Conservation (phyloP, 2,113 vertebrate species). For the Gallinago media region DNA sequence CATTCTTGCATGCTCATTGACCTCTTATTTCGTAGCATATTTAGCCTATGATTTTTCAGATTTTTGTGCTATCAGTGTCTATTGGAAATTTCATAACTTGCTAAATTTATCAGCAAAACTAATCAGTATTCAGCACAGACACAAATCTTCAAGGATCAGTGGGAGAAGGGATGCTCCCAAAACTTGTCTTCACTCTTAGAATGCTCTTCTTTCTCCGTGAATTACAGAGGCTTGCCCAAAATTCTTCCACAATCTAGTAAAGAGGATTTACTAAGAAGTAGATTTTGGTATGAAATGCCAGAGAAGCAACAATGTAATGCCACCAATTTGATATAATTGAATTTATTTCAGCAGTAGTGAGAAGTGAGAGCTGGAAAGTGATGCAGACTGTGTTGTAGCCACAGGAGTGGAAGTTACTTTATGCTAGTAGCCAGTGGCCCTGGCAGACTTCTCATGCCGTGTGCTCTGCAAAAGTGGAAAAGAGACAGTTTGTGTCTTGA, state of each 20-base stretch:
- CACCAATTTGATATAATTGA: not conserved
- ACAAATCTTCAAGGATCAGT: not conserved
- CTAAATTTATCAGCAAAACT: not conserved
- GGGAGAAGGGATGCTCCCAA: not conserved
- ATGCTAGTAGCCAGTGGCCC: not conserved
- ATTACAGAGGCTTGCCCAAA: not conserved
- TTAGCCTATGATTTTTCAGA: not conserved
- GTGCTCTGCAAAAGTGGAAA: not conserved
- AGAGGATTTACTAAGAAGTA: not conserved
- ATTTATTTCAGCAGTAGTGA: not conserved
- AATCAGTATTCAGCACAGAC: not conserved
- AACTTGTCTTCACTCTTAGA: not conserved
- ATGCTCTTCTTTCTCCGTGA: not conserved
- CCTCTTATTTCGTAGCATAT: not conserved
- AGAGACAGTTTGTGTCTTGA: not conserved
- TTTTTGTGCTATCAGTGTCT: not conserved
- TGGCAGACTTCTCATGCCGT: not conserved
- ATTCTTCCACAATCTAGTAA: not conserved
- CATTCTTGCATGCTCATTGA: not conserved
- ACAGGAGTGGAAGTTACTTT: not conserved
- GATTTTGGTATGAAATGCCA: not conserved
- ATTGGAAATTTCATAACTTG: not conserved
- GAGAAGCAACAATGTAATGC: accelerated
- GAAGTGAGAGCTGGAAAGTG: not conserved
- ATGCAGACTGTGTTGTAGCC: not conserved